Conservation (phyloP, 2,888 invertebrate species). For the Protonemura montana region DNA sequence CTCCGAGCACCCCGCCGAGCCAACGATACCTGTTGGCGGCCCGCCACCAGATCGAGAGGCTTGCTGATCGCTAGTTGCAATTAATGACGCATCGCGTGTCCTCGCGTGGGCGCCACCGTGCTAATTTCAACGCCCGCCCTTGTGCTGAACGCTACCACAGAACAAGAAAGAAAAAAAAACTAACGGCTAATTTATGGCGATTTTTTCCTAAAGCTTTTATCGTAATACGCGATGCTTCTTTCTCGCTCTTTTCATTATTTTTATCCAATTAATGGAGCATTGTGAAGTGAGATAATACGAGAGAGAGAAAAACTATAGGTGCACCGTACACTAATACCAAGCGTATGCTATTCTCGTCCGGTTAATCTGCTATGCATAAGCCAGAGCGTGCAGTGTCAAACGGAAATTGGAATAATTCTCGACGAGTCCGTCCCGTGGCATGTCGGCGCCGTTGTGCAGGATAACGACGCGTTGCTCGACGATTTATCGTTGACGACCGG, state of each 20-base stretch:
- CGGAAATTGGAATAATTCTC: constrained; percentile 2
- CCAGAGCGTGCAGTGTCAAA: not conserved
- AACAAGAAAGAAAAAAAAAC: not conserved
- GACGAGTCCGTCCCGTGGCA: not conserved
- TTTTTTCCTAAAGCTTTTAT: not conserved
- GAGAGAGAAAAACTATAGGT: no score
- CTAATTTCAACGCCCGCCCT: no score
- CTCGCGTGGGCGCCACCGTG: no score
- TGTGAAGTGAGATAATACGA: not conserved
- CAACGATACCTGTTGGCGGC: no score
- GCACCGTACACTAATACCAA: no score
- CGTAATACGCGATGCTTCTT: not conserved
- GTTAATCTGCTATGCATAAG: no score
- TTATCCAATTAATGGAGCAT: not conserved
- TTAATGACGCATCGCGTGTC: no score
- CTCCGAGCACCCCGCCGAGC: no score
- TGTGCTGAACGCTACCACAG: no score
- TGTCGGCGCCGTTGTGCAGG: not conserved
- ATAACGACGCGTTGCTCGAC: not conserved
- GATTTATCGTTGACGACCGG: not conserved
- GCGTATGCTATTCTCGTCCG: no score
- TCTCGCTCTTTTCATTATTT: not conserved
- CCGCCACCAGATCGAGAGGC: no score
- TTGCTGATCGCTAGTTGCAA: no score
- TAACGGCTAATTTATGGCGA: not conserved